Evolutionary conservation across 2,888 invertebrate genomes (phyloP).

Genomic region (Diogma glabrata): DNA sequence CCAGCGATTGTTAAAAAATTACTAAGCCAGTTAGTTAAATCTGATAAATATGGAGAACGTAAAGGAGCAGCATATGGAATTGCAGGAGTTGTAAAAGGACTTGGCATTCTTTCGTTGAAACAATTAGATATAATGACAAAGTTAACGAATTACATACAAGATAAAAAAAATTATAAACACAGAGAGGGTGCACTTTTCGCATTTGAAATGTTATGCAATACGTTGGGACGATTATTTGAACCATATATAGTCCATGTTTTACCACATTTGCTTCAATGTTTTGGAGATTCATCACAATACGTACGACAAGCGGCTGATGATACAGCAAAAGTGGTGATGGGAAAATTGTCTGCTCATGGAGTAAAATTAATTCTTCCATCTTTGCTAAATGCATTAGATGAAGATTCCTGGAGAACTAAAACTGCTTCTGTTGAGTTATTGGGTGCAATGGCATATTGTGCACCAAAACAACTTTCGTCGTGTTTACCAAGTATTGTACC

Average conservation of each 20-base stretch:
- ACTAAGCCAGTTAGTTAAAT: constrained; percentile 74
- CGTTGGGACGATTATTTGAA: constrained; percentile 89
- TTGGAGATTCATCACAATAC: constrained; percentile 91
- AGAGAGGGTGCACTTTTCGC: constrained; percentile 95
- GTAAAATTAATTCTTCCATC: constrained; percentile 95
- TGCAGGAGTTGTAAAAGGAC: constrained; percentile 92
- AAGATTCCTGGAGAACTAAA: constrained; percentile 98
- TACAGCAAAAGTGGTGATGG: constrained; percentile 91
- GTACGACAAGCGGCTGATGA: constrained; percentile 95
- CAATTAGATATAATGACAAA: constrained; percentile 93
- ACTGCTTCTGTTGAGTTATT: constrained; percentile 90
- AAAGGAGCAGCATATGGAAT: constrained; percentile 96
- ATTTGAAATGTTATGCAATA: constrained; percentile 88
- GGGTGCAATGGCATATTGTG: constrained; percentile 98
- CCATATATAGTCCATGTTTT: constrained; percentile 97
- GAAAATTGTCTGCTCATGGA: constrained; percentile 90
- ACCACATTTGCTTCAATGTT: constrained; percentile 86
- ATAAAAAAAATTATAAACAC: constrained; percentile 90
- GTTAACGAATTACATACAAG: constrained; percentile 84
- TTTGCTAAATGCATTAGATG: constrained; percentile 82
- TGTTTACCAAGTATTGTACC: constrained; percentile 98
- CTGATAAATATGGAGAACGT: constrained; percentile 71
- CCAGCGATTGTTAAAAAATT: constrained; percentile 78
- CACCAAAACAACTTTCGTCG: constrained; percentile 95
- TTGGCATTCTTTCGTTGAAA: constrained; percentile 90